Conservation (phyloP, 2,797 vertebrate genomes). For the Pseudochaenichthys georgianus region DNA sequence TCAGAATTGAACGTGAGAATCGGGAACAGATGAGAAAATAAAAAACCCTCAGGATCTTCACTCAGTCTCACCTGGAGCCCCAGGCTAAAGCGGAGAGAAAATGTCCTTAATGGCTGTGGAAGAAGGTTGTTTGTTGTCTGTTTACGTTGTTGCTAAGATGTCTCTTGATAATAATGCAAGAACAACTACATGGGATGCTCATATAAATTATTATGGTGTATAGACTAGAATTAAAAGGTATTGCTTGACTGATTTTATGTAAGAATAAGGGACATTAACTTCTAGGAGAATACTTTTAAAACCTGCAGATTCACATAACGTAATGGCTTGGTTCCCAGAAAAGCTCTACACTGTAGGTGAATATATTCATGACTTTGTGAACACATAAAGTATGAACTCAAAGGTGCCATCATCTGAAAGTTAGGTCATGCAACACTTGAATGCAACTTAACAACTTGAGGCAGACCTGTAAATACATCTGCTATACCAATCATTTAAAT, state of each 20-base stretch:
- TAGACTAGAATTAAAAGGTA: not conserved
- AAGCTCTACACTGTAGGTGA: conserved; percentile 11
- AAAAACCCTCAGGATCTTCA: conserved; percentile 3
- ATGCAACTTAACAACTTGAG: too few relatives aligned
- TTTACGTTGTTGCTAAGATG: conserved; percentile 23
- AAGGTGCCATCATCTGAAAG: not conserved
- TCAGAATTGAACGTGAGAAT: conserved; percentile 55
- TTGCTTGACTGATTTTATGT: not conserved
- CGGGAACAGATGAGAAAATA: conserved; percentile 68
- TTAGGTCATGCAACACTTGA: not conserved
- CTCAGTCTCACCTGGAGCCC: conserved; percentile 53
- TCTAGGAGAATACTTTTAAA: conserved; percentile 14
- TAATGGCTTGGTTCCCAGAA: conserved; percentile 23
- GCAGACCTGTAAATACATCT: not conserved
- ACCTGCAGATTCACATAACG: conserved; percentile 15
- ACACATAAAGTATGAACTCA: conserved; percentile 13
- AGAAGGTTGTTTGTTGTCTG: not conserved
- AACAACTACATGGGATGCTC: conserved; percentile 8
- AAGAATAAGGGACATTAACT: not conserved
- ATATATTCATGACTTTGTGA: not conserved
- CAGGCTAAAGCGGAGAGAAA: conserved; percentile 8
- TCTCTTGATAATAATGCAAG: not conserved
- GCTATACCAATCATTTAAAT: conserved; percentile 2
- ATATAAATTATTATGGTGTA: not conserved
- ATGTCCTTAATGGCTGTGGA: not conserved